Percentiles rank a stretch among this genome's conserved stretches.
Evolutionary conservation across 1,140 invertebrate species (phyloP).

Genomic region (Cydia amplana): DNA sequence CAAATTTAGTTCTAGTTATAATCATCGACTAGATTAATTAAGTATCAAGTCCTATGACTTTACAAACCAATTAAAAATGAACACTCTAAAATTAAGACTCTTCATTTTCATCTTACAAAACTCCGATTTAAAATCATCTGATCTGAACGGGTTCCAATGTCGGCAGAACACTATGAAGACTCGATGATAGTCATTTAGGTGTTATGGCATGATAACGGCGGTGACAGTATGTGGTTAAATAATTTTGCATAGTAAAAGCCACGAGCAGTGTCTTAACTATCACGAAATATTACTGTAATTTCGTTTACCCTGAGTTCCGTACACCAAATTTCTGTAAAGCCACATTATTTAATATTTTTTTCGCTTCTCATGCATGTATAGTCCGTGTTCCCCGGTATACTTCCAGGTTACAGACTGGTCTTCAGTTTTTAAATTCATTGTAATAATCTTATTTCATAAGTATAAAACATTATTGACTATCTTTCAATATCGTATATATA

Average conservation of each 20-base stretch:
- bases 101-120: neutral
- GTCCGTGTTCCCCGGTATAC: too few relatives aligned
- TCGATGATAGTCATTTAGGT: neutral
- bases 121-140: neutral
- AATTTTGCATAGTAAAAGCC: neutral
- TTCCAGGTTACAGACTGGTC: too few relatives aligned
- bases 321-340: too few relatives aligned
- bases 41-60: neutral
- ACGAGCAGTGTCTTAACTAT: neutral
- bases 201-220: neutral
- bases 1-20: neutral
- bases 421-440: too few relatives aligned
- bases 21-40: neutral
- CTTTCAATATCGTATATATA: too few relatives aligned
- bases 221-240: slow-evolving; percentile 15
- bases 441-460: too few relatives aligned
- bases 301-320: too few relatives aligned
- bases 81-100: too few relatives aligned
- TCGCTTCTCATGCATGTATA: too few relatives aligned
- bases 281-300: too few relatives aligned
- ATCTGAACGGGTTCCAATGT: neutral
- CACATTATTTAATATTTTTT: too few relatives aligned
- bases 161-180: neutral
- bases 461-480: too few relatives aligned
- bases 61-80: neutral